Base-by-base conservation (phyloP, 2,888 invertebrate genomes). In the Gandaritis pyraliata region DNA sequence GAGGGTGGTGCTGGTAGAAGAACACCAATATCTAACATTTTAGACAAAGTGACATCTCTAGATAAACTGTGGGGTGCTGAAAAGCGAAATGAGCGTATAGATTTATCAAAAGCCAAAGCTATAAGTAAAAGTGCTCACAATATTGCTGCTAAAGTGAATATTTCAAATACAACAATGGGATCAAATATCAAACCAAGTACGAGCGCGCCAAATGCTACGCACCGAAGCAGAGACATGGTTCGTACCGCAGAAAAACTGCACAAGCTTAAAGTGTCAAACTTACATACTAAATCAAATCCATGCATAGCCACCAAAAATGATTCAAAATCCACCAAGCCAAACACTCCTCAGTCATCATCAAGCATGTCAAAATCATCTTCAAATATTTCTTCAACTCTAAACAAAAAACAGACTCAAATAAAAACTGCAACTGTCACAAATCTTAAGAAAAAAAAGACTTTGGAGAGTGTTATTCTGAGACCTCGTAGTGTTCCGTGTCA, bases 61-160 rank as follows among this genome's bases (percentile, higher is more conserved):
- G 94, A 94, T 75, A 93, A 94, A 71, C 72, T 92, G 33, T 93
- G 93, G 92, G 86, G 89, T 73, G 82, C 90, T 52, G 91, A 92
- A 73, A 91, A 90, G 72, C 80, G 92, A 68, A 91, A 90, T 73
- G 91, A 90, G 78, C 84, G 84, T 12, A 87, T 90, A 54, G 88
- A 90, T 71, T 61, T 85, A 45, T 65, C 80, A 45, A 92, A 91
- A 82, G 70, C 80, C 47, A 73, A 84, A 73, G 73, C 79, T 13
- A 45, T 77, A 29, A 69, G 75, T 39, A 88, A 80, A 74, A 71
- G 73, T 54, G 76, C 53, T 51, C 71, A 50, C 46, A 65, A 61
- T 49, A 65, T 65, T 56, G 4, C 72, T 16, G 69, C 59, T 58
- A 84, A 79, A 73, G 49, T 58, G n/a, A 65, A 54, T 55, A 16